Evolutionary conservation across 2,113 vertebrate genomes (phyloP).

Genomic region (Nycticryphes semicollaris): DNA sequence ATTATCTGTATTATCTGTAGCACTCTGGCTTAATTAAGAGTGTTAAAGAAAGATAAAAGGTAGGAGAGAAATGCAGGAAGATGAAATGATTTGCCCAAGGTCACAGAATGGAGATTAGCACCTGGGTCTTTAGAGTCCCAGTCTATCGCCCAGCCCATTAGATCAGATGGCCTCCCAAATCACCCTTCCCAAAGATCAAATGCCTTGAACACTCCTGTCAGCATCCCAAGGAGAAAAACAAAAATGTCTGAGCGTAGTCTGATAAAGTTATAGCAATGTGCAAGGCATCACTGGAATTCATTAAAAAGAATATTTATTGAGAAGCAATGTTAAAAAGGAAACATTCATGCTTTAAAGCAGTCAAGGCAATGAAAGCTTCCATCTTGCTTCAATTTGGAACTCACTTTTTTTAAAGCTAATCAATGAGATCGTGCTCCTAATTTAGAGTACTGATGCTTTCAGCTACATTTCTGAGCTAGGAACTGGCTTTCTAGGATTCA

Average conservation of each 20-base stretch:
- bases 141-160: not conserved
- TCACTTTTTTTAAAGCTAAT: slow-evolving; percentile 27
- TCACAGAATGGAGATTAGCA: slow-evolving; percentile 47
- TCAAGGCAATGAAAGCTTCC: not conserved
- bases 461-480: slow-evolving; percentile 6
- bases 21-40: slow-evolving; percentile 58
- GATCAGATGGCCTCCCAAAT: not conserved
- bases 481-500: slow-evolving; percentile 24
- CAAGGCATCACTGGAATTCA: not conserved
- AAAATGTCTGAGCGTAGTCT: not conserved
- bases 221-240: not conserved
- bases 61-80: slow-evolving; percentile 31
- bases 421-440: slow-evolving; percentile 32
- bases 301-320: slow-evolving; percentile 21
- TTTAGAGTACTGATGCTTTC: slow-evolving; percentile 31
- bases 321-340: slow-evolving; percentile 6
- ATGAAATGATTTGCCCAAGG: slow-evolving; percentile 51
- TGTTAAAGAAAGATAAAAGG: slow-evolving; percentile 59
- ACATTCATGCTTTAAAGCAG: not conserved
- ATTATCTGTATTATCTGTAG: slow-evolving; percentile 54
- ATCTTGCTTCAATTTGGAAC: not conserved
- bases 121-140: not conserved
- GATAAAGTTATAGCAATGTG: not conserved
- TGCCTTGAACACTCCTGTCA: not conserved
- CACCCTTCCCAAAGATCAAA: not conserved